Evolutionary conservation across 2,113 vertebrate genomes (phyloP).

Genomic region (Silurus meridionalis): DNA sequence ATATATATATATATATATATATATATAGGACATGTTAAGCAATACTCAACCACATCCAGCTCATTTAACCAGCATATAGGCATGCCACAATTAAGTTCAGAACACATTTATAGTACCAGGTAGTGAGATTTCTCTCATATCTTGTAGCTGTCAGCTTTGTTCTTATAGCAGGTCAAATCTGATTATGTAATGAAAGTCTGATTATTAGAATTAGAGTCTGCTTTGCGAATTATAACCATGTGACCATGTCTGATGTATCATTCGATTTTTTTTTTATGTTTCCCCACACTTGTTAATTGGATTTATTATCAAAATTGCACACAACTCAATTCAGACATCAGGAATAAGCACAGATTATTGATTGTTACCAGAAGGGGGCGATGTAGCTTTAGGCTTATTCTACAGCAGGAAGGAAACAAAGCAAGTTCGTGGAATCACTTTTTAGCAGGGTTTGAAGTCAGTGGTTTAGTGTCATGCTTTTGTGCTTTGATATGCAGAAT

Average conservation of each 20-base stretch:
- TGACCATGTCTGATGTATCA: background rate
- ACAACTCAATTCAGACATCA: too few species aligned
- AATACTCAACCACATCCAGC: background rate
- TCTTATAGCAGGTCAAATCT: background rate
- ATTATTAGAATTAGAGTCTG: background rate
- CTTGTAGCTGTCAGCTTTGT: background rate
- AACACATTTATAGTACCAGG: background rate
- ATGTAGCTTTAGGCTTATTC: conserved; percentile 9
- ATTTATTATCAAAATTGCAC: background rate
- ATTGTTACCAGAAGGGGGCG: conserved; percentile 23
- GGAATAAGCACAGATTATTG: background rate
- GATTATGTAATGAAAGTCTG: background rate
- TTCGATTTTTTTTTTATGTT: background rate
- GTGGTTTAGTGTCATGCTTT: conserved; percentile 28
- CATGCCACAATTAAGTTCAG: background rate
- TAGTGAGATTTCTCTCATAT: background rate
- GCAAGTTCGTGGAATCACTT: background rate
- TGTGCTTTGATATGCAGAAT: background rate
- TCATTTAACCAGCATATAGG: background rate
- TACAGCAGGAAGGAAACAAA: background rate
- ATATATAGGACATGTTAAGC: background rate
- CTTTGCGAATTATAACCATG: background rate
- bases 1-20: too few species aligned
- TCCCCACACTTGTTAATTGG: background rate
- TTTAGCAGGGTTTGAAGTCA: background rate